Evolutionary conservation across 2,113 vertebrate genomes (phyloP), one percentile per base, ranked within the genome.

Genomic region (Oenanthe oenanthe): DNA sequence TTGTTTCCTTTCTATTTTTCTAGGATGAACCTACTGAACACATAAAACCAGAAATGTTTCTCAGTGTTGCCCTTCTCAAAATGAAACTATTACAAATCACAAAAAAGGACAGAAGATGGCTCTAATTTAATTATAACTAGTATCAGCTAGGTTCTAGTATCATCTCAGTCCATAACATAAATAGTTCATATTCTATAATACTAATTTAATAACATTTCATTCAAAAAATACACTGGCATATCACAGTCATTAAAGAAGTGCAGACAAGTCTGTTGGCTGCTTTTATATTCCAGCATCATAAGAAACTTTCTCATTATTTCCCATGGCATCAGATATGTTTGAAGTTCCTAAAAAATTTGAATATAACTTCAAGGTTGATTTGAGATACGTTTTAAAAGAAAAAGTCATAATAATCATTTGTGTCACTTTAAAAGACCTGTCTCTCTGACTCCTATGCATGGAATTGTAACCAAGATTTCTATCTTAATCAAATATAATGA

Each of bases 401-500:
- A 73, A 71, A 40, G 68, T 8, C 74, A 34, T 14, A 50, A 51
- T 4, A 9, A n/a, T 7, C 5, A 32, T 45, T 29, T 21, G 3
- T 22, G 4, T 53, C 66, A 67, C 24, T 84, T 85, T 9, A 53
- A 36, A 47, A 83, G 62, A 26, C 3, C 50, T 56, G 22, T 66
- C 45, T 73, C 63, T 36, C 31, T 68, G 62, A 26, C 26, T 42
- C 24, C 9, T 43, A 15, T 2, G 0, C 22, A 43, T 28, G 21
- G 17, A 76, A 62, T 17, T 62, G 6, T 42, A 80, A 71, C 26
- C 12, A 31, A 50, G 50, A 45, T 70, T 65, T 80, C 91, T 63
- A 75, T 68, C 82, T 96, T 77, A 96, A 88, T 45, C 42, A 70
- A 89, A 94, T 45, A 5, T 17, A 93, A 96, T 60, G 50, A 61